Evolutionary conservation across 1,140 invertebrate species (phyloP).

Genomic region (Cydia fagiglandana): DNA sequence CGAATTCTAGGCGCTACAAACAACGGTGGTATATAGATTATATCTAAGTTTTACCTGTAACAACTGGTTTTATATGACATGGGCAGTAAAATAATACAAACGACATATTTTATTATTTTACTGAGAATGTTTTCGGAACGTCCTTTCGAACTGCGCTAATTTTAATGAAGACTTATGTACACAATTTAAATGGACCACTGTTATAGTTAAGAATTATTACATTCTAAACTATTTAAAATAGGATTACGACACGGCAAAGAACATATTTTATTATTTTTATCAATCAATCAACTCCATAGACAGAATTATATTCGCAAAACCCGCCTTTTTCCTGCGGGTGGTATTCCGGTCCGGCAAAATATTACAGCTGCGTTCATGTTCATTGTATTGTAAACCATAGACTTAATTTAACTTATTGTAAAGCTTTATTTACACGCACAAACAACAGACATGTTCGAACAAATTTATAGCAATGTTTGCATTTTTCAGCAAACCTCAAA

Average conservation of each 20-base stretch:
- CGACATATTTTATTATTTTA: neutral
- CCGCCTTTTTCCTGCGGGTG: neutral
- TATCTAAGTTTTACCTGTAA: neutral
- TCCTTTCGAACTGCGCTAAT: too few relatives aligned
- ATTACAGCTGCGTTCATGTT: slow-evolving; percentile 8
- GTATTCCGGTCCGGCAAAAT: neutral
- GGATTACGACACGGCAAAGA: too few relatives aligned
- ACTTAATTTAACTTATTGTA: neutral
- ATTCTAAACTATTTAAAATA: too few relatives aligned
- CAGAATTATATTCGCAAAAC: neutral
- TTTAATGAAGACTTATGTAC: too few relatives aligned
- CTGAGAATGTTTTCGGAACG: neutral
- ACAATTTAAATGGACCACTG: too few relatives aligned
- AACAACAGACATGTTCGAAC: too few relatives aligned
- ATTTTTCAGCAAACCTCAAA: slow-evolving; percentile 11
- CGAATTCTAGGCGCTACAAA: slow-evolving; percentile 47
- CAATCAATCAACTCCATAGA: too few relatives aligned
- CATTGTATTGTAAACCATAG: slow-evolving; percentile 6
- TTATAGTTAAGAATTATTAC: too few relatives aligned
- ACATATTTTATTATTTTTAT: too few relatives aligned
- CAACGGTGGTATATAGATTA: slow-evolving; percentile 22
- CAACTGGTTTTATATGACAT: neutral
- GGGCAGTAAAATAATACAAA: neutral
- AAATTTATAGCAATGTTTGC: neutral
- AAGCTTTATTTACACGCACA: too few relatives aligned